These are phyloP conservation scores for Dendronephthya gigantea DNA, from an alignment of 64 coral and sea anemone species.

Conservation along the genomic window DNA sequence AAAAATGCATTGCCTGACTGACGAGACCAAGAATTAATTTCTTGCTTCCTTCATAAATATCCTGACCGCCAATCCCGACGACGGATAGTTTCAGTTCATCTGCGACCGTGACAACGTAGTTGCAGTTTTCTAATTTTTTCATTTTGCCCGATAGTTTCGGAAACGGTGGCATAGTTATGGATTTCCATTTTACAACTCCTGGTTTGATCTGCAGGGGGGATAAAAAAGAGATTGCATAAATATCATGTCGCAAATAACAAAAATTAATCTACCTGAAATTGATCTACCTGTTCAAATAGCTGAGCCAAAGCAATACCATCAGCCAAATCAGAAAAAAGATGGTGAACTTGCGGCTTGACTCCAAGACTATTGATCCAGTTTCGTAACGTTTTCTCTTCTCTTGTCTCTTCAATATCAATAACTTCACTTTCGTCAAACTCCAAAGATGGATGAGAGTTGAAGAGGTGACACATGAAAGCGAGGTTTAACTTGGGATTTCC, in stretches of 20 bases:
- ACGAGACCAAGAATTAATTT: constrained; percentile 63
- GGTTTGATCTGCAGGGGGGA: constrained; percentile 37
- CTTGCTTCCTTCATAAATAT: constrained; percentile 55
- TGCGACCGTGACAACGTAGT: constrained; percentile 62
- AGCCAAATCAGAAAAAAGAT: constrained; percentile 61
- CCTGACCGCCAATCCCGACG: constrained; percentile 81
- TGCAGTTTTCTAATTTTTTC: constrained; percentile 97
- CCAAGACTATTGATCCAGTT: constrained; percentile 99
- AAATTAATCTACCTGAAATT: too few relatives aligned
- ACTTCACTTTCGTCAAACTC: constrained; percentile 54
- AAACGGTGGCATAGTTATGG: constrained; percentile 68
- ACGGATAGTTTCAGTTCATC: constrained; percentile 77
- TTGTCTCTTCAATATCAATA: constrained; percentile 75
- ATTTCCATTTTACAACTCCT: constrained; percentile 66
- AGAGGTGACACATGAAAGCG: constrained; percentile 76
- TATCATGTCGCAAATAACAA: neutral
- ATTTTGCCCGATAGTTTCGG: constrained; percentile 82
- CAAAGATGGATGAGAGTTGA: constrained; percentile 59
- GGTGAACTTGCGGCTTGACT: constrained; percentile 70
- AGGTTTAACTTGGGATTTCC: constrained; percentile 84
- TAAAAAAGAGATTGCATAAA: neutral
- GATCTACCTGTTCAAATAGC: constrained; percentile 67
- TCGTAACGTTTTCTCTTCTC: constrained; percentile 88
- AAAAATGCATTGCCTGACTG: constrained; percentile 80
- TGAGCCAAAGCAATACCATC: constrained; percentile 72